Evolutionary conservation across 2,797 vertebrate species (phyloP), one percentile per base, ranked within the genome.

Genomic region (Lateolabrax maculatus): DNA sequence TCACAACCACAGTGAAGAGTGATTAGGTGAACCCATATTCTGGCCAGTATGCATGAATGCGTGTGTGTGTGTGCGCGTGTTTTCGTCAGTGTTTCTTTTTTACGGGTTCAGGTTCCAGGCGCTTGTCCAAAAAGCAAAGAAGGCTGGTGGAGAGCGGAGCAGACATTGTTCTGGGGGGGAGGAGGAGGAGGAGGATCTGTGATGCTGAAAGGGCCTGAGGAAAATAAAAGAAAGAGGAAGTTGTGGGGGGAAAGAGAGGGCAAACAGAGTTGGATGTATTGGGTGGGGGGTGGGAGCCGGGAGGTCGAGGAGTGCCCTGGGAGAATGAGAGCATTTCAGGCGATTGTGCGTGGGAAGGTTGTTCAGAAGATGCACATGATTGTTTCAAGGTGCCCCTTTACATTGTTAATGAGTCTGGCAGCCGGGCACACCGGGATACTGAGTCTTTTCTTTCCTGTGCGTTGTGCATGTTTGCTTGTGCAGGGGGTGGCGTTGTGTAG

Each of bases 221-320:
- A 90, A 91, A 91, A 92, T 86, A 85, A 90, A 92, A 93, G 75
- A 80, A 77, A 92, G 87, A 91, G 93, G 92, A 95, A 93, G 88
- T 91, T 81, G 83, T 72, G 82, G 31, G 85, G 87, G 86, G 53
- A 39, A 80, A 18, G 3, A 85, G 81, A 89, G 89, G 83, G 85
- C 84, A 90, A 92, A 93, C 77, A 87, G 68, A 82, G 90, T 75
- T 87, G 84, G 82, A 15, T 86, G 86, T 29, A 77, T 77, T 75
- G 75, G 79, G 12, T 57, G 69, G 41, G 56, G 46, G n/a, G 39
- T 34, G 60, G 63, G 6, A 56, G 27, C 25, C 3, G n/a, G 75
- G 78, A 61, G 88, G 82, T 85, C 43, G 77, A 73, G 85, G 83
- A 85, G 88, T 10, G 41, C 78, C 66, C 83, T 71, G 83, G 89